Conservation (phyloP, 2,113 vertebrate genomes). For the Campylomormyrus tamandua region DNA sequence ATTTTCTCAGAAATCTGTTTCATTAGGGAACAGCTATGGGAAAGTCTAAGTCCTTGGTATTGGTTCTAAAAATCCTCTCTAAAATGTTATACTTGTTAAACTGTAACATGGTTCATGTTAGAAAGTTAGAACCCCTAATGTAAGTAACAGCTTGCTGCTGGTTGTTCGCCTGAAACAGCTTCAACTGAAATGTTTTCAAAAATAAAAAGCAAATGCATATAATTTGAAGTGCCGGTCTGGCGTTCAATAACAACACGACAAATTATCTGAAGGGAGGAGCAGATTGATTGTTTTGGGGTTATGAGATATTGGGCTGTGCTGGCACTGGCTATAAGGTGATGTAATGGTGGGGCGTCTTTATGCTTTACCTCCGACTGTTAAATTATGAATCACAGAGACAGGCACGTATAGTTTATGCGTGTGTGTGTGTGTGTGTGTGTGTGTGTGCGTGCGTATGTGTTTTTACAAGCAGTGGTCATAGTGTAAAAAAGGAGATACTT, state of each 20-base stretch:
- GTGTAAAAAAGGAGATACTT: not conserved
- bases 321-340: not conserved
- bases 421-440: too few relatives aligned
- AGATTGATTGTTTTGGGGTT: not conserved
- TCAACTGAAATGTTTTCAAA: not conserved
- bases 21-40: not conserved
- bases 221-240: not conserved
- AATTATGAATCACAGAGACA: not conserved
- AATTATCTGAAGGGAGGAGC: not conserved
- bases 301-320: not conserved
- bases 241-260: not conserved
- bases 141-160: not conserved
- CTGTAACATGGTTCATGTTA: not conserved
- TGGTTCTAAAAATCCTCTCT: not conserved
- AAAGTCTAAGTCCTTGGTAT: not conserved
- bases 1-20: not conserved
- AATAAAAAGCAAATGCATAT: not conserved
- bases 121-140: not conserved
- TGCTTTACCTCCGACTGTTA: not conserved
- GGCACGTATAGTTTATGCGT: not conserved
- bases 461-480: not conserved
- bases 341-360: not conserved
- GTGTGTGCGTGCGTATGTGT: not conserved
- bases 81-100: not conserved
- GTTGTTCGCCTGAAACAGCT: not conserved